phyloP scores from a whole-genome alignment of 1,140 invertebrate genomes.

The Daktulosphaira vitifoliae region DNA sequence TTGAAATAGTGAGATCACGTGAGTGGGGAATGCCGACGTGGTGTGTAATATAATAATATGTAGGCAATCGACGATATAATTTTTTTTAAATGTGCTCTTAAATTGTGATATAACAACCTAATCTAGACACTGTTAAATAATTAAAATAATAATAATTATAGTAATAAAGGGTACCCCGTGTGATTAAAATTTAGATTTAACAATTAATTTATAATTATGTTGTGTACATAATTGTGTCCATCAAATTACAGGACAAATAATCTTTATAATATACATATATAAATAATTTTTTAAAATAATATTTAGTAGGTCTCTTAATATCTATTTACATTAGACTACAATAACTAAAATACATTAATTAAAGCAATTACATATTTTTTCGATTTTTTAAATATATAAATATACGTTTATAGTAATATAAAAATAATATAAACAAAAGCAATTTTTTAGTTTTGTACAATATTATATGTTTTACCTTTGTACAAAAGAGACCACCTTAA shows the following conservation, averaged over 20 bases:
- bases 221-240: conserved; percentile 13
- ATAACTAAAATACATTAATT: not conserved
- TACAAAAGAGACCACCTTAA: conserved; percentile 29
- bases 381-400: too few species aligned
- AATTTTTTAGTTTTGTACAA: conserved; percentile 24
- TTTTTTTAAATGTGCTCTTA: conserved; percentile 20
- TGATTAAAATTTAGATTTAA: conserved; percentile 26
- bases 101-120: conserved; percentile 31
- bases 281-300: conserved; percentile 27
- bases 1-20: conserved; percentile 37
- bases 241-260: not conserved
- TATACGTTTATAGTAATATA: conserved; percentile 20
- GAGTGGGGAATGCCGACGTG: conserved; percentile 17
- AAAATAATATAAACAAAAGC: conserved; percentile 33
- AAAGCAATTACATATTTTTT: too few species aligned
- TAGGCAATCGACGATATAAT: not conserved
- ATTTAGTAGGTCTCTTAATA: conserved; percentile 26
- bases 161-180: conserved; percentile 32
- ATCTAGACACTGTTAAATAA: conserved; percentile 27
- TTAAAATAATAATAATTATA: conserved; percentile 26
- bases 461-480: conserved; percentile 24
- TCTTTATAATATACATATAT: conserved; percentile 13
- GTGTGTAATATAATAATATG: too few species aligned
- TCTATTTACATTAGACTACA: conserved; percentile 27
- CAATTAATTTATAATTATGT: conserved; percentile 26